Evolutionary conservation across 2,888 invertebrate genomes (phyloP), one percentile per base, ranked within the genome.

Genomic region (Leucoptera coffeella): DNA sequence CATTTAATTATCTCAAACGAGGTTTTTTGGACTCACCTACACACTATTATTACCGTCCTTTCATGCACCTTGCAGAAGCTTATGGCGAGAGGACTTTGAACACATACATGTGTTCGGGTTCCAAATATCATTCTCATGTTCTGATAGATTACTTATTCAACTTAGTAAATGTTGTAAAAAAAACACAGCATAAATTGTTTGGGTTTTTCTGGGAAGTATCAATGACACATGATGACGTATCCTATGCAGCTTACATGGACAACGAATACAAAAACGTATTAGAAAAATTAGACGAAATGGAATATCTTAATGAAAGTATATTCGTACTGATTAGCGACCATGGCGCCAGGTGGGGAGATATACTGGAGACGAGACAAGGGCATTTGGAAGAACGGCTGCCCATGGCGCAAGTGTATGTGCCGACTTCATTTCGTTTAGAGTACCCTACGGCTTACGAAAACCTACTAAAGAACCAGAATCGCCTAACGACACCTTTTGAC

Each of bases 311-410:
- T 27, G 72, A 78, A 14, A 87, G 88, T 0, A 71, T 80, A 22
- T 40, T 85, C 9, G 64, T 91, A 27, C 50, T 89, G 7, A 69
- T 92, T 65, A 92, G 92, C 50, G 94, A 94, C 47, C 94, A 94
- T 44, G 94, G 94, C 0, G 80, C 91, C 30, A 67, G 93, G 32
- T 92, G 86, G 82, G 93, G 92, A 2, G 74, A 73, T 5, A 89
- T 91, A 38, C 74, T 91, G 7, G 71, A 75, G 37, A 92, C 92
- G 0, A 87, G 85, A 51, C 88, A 92, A 55, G 89, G 89, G 2
- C 74, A 82, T 45, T 72, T 93, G 45, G 94, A 95, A 53, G 93
- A 91, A 47, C 77, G 92, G 23, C 71, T 92, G 29, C 94, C 95
- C 0, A 80, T 91, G 35, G 65, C 90, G 15, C 81, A 82, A 38